Conservation (phyloP, 2,797 vertebrate genomes). For the Lepus townsendii region DNA sequence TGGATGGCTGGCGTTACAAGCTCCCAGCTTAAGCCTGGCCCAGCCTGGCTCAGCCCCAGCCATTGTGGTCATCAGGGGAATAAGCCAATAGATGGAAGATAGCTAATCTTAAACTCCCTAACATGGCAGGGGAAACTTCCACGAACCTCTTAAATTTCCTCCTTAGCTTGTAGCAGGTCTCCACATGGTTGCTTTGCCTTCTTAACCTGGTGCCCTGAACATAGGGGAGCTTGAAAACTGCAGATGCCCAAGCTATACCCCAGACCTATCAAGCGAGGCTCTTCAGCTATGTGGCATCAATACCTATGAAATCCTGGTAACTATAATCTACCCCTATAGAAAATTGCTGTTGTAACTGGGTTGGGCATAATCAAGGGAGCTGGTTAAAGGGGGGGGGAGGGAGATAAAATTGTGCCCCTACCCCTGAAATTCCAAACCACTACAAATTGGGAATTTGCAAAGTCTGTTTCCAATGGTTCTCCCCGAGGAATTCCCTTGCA, state of each 20-base stretch:
- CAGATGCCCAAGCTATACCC: background rate
- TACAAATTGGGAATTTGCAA: background rate
- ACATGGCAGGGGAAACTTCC: background rate
- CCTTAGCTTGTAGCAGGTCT: background rate
- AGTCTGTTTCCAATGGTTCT: background rate
- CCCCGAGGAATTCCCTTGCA: background rate
- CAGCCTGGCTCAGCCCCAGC: no score
- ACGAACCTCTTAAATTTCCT: background rate
- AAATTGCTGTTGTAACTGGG: background rate
- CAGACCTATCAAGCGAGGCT: background rate
- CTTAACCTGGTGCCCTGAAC: background rate
- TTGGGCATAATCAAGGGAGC: background rate
- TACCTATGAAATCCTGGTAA: background rate
- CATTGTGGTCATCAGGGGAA: no score
- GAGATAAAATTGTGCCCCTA: background rate
- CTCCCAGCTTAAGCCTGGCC: no score
- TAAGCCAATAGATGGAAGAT: no score
- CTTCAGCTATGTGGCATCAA: background rate
- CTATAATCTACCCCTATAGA: background rate
- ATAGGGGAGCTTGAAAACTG: background rate
- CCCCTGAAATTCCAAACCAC: slow-evolving; percentile 12
- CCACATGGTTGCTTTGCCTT: background rate
- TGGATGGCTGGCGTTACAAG: no score
- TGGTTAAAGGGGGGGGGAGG: background rate
- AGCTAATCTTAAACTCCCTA: background rate